Evolutionary conservation across 2,113 vertebrate species (phyloP).

Genomic region (Bufo bufo): DNA sequence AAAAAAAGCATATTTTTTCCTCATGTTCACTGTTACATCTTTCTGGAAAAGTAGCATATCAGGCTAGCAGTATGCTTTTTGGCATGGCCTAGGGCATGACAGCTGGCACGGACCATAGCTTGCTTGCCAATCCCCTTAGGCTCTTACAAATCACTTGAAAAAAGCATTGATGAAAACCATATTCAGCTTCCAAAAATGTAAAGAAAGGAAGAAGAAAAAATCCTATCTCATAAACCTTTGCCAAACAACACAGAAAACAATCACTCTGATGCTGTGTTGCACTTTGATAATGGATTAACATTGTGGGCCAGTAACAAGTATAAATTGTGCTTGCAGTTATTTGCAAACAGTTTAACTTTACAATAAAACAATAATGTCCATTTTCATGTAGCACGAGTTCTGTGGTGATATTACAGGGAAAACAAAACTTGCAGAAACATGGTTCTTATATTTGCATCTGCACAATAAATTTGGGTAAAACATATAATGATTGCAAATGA

Average conservation of each 20-base stretch:
- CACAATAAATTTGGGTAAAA: constrained; percentile 10
- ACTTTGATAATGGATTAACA: constrained; percentile 53
- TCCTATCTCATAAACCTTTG: constrained; percentile 8
- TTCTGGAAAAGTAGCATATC: constrained; percentile 29
- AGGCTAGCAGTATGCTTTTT: constrained; percentile 34
- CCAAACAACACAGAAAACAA: constrained; percentile 52
- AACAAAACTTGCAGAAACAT: constrained; percentile 24
- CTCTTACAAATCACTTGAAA: constrained; percentile 52
- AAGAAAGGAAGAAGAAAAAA: constrained; percentile 50
- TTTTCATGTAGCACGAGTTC: constrained; percentile 4
- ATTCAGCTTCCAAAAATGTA: constrained; percentile 51
- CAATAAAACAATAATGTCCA: constrained; percentile 38
- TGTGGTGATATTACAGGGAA: constrained; percentile 19
- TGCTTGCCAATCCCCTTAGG: constrained; percentile 53
- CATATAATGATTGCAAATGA: constrained; percentile 15
- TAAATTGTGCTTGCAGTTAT: constrained; percentile 38
- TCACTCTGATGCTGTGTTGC: background rate
- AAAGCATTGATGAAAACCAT: constrained; percentile 44
- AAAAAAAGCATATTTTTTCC: constrained; percentile 17
- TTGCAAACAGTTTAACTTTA: constrained; percentile 41
- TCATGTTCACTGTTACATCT: constrained; percentile 29
- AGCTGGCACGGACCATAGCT: constrained; percentile 58
- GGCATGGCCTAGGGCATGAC: constrained; percentile 51
- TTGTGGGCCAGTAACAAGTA: constrained; percentile 28
- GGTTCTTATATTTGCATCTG: constrained; percentile 1